A percentile compares a stretch with the other conserved stretches of the same genome.
Conservation (phyloP, 2,888 invertebrate genomes). For the Tetrapedia diversipes region DNA sequence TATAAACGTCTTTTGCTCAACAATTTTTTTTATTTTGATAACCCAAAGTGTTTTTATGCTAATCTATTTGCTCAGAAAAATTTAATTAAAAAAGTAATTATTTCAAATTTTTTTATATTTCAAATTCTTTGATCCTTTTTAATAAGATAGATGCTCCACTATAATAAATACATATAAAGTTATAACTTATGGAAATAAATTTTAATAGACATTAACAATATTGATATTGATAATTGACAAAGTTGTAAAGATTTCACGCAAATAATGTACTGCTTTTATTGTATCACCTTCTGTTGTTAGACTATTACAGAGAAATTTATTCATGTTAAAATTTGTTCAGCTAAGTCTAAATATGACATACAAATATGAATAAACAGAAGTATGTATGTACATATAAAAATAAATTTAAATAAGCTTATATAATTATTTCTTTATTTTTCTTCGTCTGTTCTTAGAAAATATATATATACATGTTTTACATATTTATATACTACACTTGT, state of each 20-base stretch:
- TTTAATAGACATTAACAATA: slow-evolving; percentile 12
- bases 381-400: slow-evolving; percentile 66
- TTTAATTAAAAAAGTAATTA: slow-evolving; percentile 27
- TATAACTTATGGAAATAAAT: slow-evolving; percentile 28
- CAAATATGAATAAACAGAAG: slow-evolving; percentile 64
- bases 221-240: slow-evolving; percentile 21
- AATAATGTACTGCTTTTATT: slow-evolving; percentile 70
- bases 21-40: slow-evolving; percentile 9
- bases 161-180: slow-evolving; percentile 45
- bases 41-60: slow-evolving; percentile 33
- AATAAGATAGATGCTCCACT: slow-evolving; percentile 32
- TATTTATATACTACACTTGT: slow-evolving; percentile 54
- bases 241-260: slow-evolving; percentile 40
- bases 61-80: slow-evolving; percentile 32
- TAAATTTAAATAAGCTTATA: slow-evolving; percentile 72
- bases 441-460: slow-evolving; percentile 67
- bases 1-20: slow-evolving; percentile 19
- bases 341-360: slow-evolving; percentile 71
- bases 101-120: slow-evolving; percentile 26
- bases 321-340: slow-evolving; percentile 75
- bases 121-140: slow-evolving; percentile 20
- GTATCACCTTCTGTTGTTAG: slow-evolving; percentile 77
- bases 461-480: slow-evolving; percentile 64
- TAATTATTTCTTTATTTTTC: slow-evolving; percentile 60
- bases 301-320: slow-evolving; percentile 77